A percentile compares a stretch with the other conserved stretches of the same genome.
phyloP scores from a whole-genome alignment of 37 sponge, comb jelly and placozoan genomes.

The Chondrilla cf. caribensis region DNA sequence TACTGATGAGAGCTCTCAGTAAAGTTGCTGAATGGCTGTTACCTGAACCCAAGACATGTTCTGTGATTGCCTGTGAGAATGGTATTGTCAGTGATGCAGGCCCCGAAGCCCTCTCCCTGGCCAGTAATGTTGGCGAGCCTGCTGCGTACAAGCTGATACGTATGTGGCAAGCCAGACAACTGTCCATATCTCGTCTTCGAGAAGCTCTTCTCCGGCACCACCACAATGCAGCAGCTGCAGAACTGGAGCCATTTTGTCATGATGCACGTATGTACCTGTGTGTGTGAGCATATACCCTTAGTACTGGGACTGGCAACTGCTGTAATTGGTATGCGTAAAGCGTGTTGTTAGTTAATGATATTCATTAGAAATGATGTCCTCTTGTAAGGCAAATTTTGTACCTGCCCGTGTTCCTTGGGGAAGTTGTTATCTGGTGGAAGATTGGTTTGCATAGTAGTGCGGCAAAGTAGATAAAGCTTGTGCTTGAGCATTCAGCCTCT shows the following conservation, averaged over 20 bases:
- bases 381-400: background rate
- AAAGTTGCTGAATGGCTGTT: slow-evolving; percentile 23
- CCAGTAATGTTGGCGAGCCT: background rate
- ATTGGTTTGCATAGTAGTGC: too few species aligned
- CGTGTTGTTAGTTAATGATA: too few species aligned
- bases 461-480: too few species aligned
- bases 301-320: too few species aligned
- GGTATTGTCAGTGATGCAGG: background rate
- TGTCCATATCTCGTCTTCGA: slow-evolving; percentile 3
- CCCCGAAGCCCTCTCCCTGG: slow-evolving; percentile 2
- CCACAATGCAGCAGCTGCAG: slow-evolving; percentile 8
- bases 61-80: slow-evolving; percentile 12
- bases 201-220: background rate
- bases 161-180: background rate
- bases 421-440: background rate
- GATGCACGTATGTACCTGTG: background rate
- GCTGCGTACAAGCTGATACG: slow-evolving; percentile 11
- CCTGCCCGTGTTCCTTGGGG: background rate
- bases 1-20: background rate
- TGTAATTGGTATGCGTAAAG: too few species aligned
- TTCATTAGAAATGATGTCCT: too few species aligned
- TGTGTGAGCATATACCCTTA: too few species aligned
- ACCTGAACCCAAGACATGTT: background rate
- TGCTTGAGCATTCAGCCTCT: too few species aligned
- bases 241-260: slow-evolving; percentile 1